Percentiles rank a stretch among this genome's conserved stretches.
phyloP scores from a whole-genome alignment of 2,888 invertebrate genomes.

The Mellilla xanthometata region DNA sequence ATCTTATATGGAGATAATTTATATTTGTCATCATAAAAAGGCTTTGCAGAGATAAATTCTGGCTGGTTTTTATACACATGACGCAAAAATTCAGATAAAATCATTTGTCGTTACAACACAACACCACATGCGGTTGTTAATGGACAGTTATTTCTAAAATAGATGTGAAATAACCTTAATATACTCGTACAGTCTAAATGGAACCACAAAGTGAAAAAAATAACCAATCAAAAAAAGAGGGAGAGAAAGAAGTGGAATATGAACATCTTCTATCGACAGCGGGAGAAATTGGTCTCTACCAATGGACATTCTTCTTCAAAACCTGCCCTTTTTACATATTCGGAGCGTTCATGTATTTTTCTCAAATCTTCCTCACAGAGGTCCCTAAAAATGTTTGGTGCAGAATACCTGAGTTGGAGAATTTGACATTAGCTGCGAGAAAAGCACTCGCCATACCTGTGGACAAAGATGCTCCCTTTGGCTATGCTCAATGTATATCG shows the following conservation, averaged over 20 bases:
- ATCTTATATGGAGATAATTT: too few species aligned
- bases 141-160: too few species aligned
- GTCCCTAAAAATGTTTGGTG: slow-evolving; percentile 54
- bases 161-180: too few species aligned
- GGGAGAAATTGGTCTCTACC: slow-evolving; percentile 50
- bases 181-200: too few species aligned
- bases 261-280: slow-evolving; percentile 48
- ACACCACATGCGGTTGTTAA: too few species aligned
- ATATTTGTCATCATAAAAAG: too few species aligned
- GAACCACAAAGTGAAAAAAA: too few species aligned
- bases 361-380: slow-evolving; percentile 52
- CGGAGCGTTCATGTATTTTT: slow-evolving; percentile 46
- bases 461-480: slow-evolving; percentile 41
- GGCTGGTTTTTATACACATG: too few species aligned
- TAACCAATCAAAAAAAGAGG: too few species aligned
- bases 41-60: too few species aligned
- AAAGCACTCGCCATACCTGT: slow-evolving; percentile 44
- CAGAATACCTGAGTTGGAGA: slow-evolving; percentile 47
- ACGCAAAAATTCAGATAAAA: too few species aligned
- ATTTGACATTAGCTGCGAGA: slow-evolving; percentile 44
- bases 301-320: slow-evolving; percentile 42
- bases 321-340: slow-evolving; percentile 49
- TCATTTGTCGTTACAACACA: too few species aligned
- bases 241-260: slow-evolving; percentile 33
- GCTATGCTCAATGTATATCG: slow-evolving; percentile 55